Percentiles rank a stretch among this genome's conserved stretches.
Evolutionary conservation across 1,140 invertebrate genomes (phyloP).

Genomic region (Drosophila tristis): DNA sequence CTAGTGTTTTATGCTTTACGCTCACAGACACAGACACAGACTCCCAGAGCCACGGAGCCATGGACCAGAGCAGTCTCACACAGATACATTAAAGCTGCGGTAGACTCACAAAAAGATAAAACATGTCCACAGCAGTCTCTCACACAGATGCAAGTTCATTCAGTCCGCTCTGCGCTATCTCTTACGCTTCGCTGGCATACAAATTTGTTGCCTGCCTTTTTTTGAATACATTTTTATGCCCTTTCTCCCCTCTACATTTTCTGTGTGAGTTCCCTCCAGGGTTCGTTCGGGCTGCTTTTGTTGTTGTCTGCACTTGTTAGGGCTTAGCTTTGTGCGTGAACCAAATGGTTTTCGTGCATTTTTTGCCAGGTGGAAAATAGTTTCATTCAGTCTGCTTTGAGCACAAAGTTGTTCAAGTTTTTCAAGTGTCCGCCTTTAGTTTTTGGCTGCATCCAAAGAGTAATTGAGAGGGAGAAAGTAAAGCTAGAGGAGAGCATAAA

Average conservation of each 20-base stretch:
- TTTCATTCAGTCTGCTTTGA: slow-evolving; percentile 23
- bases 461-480: no score
- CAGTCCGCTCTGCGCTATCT: slow-evolving; percentile 56
- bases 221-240: slow-evolving; percentile 29
- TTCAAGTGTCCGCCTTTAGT: not conserved
- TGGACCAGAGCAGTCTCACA: no score
- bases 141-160: slow-evolving; percentile 30
- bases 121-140: no score
- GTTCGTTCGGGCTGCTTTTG: slow-evolving; percentile 51
- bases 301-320: slow-evolving; percentile 47
- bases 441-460: not conserved
- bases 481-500: no score
- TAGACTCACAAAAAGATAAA: no score
- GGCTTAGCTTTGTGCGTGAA: slow-evolving; percentile 22
- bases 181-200: slow-evolving; percentile 58
- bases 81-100: no score
- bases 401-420: slow-evolving; percentile 21
- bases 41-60: not conserved
- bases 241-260: slow-evolving; percentile 5
- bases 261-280: not conserved
- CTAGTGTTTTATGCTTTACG: slow-evolving; percentile 38
- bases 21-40: slow-evolving; percentile 10
- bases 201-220: slow-evolving; percentile 61
- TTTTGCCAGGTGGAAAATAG: slow-evolving; percentile 48
- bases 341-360: slow-evolving; percentile 27